Percentiles rank a stretch among this genome's conserved stretches.
These are phyloP conservation scores for Archocentrus centrarchus DNA, from an alignment of 2,113 vertebrate species.

Conservation along the genomic window DNA sequence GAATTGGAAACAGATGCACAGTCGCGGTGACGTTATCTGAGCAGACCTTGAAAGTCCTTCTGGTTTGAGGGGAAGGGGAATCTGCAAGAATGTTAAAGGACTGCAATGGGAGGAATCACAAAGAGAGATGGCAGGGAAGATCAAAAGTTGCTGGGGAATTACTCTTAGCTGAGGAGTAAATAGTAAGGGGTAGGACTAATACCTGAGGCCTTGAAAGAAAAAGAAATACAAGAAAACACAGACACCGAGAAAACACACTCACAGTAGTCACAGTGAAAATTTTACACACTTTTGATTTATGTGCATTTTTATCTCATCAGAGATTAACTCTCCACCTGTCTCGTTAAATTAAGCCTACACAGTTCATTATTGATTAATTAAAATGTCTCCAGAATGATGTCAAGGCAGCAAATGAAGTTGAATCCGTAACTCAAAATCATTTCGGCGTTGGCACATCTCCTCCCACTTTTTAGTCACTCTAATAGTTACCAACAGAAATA, in stretches of 20 bases:
- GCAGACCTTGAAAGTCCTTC: slow-evolving; percentile 75
- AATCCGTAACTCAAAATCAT: slow-evolving; percentile 29
- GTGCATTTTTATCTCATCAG: not conserved
- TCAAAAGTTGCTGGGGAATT: slow-evolving; percentile 26
- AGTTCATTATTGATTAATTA: slow-evolving; percentile 58
- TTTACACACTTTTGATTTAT: slow-evolving; percentile 5
- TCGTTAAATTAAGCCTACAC: slow-evolving; percentile 51
- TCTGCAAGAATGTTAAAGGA: slow-evolving; percentile 38
- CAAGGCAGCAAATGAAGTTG: slow-evolving; percentile 59
- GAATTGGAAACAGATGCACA: slow-evolving; percentile 83
- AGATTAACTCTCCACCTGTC: slow-evolving; percentile 27
- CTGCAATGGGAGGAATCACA: slow-evolving; percentile 47
- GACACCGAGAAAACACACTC: slow-evolving; percentile 15
- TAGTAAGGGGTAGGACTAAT: slow-evolving; percentile 19
- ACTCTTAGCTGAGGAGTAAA: slow-evolving; percentile 27
- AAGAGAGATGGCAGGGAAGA: slow-evolving; percentile 48
- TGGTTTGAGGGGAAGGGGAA: slow-evolving; percentile 67
- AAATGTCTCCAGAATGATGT: slow-evolving; percentile 46
- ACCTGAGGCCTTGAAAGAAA: slow-evolving; percentile 27
- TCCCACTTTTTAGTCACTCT: not conserved
- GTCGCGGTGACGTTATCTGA: slow-evolving; percentile 77
- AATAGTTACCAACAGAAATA: slow-evolving; percentile 5
- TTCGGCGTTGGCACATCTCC: not conserved
- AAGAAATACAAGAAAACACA: slow-evolving; percentile 20
- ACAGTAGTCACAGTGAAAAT: not conserved